Evolutionary conservation across 2,888 invertebrate species (phyloP).

Genomic region (Beris morrisii): DNA sequence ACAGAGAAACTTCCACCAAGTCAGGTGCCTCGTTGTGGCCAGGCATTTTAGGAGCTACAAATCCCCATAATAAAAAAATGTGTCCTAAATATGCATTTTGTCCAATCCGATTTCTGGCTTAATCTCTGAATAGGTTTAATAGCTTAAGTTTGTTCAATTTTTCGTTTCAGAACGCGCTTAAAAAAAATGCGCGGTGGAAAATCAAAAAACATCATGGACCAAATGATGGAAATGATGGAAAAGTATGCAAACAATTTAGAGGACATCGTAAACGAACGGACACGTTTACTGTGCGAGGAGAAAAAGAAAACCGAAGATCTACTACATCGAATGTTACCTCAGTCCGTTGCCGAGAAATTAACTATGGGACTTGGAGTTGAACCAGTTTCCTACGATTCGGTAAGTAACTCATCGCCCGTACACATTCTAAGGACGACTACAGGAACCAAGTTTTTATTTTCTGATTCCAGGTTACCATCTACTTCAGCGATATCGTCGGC

Average conservation of each 20-base stretch:
- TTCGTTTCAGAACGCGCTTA: conserved; percentile 60
- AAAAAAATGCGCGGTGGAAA: conserved; percentile 91
- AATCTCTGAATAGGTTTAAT: neutral
- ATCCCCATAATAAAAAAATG: too few species aligned
- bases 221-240: conserved; percentile 98
- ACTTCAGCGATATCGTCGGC: conserved; percentile 96
- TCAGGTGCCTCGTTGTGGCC: too few species aligned
- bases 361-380: conserved; percentile 88
- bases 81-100: too few species aligned
- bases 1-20: too few species aligned
- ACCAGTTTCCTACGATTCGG: conserved; percentile 90
- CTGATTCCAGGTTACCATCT: conserved; percentile 69
- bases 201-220: conserved; percentile 88
- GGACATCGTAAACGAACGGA: conserved; percentile 89
- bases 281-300: conserved; percentile 85
- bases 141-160: neutral
- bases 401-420: conserved; percentile 50
- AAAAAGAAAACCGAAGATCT: conserved; percentile 92
- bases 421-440: neutral
- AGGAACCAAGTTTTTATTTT: neutral
- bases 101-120: too few species aligned
- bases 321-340: conserved; percentile 90
- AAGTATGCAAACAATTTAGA: conserved; percentile 94
- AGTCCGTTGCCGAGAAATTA: conserved; percentile 86
- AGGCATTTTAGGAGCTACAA: too few species aligned